Evolutionary conservation across 2,797 vertebrate species (phyloP), one percentile per base, ranked within the genome.

Genomic region (Arremon brunneinucha): DNA sequence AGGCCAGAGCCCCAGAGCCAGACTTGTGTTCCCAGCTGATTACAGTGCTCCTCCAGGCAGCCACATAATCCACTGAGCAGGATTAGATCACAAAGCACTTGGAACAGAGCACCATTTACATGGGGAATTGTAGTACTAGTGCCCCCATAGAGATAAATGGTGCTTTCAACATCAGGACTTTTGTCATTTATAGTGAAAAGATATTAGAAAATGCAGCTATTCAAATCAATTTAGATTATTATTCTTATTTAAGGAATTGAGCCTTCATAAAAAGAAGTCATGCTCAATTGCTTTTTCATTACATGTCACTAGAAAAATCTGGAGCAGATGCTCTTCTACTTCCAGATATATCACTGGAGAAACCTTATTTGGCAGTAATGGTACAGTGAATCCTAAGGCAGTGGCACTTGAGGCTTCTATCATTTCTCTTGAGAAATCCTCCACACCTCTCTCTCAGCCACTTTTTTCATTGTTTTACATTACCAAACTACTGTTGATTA

Each of bases 31-130:
- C 83, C 92, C 30, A 13, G 1, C 34, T 41, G 92, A 90, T 90
- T 57, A 53, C 92, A 88, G 83, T 2, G 32, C 80, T 96, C 80
- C 95, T 92, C 90, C 81, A 68, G 64, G 37, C 92, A 43, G 60
- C 71, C 83, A 64, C 46, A 24, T 80, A 83, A 95, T 89, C 89
- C 81, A 57, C 69, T 27, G 39, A 67, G 80, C 86, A 74, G 70
- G 86, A 92, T 93, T 94, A 92, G 88, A 14, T 74, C 92, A 83
- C 72, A 80, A 30, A 85, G 92, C 53, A 26, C 86, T 87, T 32
- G 52, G 60, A 77, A 92, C 6, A 15, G 63, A 92, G 86, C 3
- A 43, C 75, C 37, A 7, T 62, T 87, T 55, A 59, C 82, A 72
- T 14, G 0, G 1, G 72, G 57, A 71, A 68, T 1, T 50, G 72